Base-by-base conservation (phyloP, 2,113 vertebrate species). In the Xiphophorus couchianus region DNA sequence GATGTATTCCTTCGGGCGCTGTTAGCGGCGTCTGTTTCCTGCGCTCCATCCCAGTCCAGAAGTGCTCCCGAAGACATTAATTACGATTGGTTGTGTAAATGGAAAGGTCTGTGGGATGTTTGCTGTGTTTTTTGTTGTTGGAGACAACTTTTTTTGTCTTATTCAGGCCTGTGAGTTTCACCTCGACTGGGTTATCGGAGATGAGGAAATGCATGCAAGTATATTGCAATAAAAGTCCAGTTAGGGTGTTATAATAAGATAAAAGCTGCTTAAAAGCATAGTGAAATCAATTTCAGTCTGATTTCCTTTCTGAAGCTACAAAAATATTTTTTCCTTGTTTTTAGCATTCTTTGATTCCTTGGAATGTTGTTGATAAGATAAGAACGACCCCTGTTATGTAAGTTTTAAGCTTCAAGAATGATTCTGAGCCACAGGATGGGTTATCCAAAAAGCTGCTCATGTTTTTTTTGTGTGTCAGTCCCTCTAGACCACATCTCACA, bases 331-430 rank as follows among this genome's bases (percentile, higher is more conserved):
- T 48, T 61, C 12, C 69, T 19, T 6, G 17, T 72, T 74, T 68
- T 44, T 72, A 39, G 28, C 61, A 8, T 11, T 35, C 81, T 76
- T 5, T 69, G 71, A 84, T 82, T 66, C 22, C 28, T 25, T 17
- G 44, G 71, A 78, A n/a, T 80, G 60, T 31, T 51, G 76, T 71
- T 77, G 83, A 83, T 90, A 66, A 69, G 73, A 90, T 83, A 74
- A 78, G 71, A 87, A 88, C 76, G 87, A 74, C 88, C 82, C 85
- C 73, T 81, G 85, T 89, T 82, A 82, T 9, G 78, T 28, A 71
- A 60, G 74, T 81, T 74, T 72, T 8, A 51, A 61, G 73, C 66
- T 75, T 63, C 22, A 69, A 33, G 70, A 81, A 27, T 70, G 82
- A 88, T 78, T 78, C 67, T 5, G 19, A n/a, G 69, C 72, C 27